These are phyloP conservation scores for Macrocentrus cingulum DNA, from an alignment of 1,140 invertebrate genomes.

Conservation along the genomic window DNA sequence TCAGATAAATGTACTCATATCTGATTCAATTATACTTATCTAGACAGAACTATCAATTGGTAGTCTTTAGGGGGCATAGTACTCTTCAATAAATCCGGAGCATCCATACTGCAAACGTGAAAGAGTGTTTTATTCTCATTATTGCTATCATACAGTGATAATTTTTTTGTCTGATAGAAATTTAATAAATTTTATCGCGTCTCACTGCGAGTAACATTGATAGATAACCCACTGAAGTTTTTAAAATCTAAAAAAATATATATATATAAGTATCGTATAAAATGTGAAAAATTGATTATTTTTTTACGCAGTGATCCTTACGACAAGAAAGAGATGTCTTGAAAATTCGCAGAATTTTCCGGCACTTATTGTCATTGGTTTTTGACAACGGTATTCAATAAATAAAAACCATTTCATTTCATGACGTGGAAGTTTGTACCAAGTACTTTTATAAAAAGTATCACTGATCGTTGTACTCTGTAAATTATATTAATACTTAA, in stretches of 20 bases:
- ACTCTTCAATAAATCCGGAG: too few species aligned
- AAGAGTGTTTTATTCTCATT: too few species aligned
- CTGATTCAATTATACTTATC: too few species aligned
- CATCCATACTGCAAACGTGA: too few species aligned
- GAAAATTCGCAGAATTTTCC: conserved; percentile 40
- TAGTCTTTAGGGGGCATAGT: too few species aligned
- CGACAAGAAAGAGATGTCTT: conserved; percentile 3
- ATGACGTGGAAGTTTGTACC: conserved; percentile 35
- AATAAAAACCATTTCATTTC: conserved; percentile 32
- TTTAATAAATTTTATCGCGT: too few species aligned
- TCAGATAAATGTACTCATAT: too few species aligned
- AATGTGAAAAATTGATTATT: neutral
- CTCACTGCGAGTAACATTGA: conserved; percentile 36
- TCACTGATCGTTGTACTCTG: conserved; percentile 38
- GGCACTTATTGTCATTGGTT: conserved; percentile 38
- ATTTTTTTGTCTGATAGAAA: too few species aligned
- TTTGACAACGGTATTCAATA: conserved; percentile 37
- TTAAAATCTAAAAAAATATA: conserved; percentile 34
- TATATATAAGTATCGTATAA: neutral
- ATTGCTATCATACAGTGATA: too few species aligned
- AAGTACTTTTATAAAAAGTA: conserved; percentile 38
- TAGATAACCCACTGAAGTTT: conserved; percentile 33
- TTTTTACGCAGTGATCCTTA: neutral
- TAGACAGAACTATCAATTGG: too few species aligned
- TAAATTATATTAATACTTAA: neutral